Evolutionary conservation across 2,888 invertebrate species (phyloP).

Genomic region (Trachelus tabidus): DNA sequence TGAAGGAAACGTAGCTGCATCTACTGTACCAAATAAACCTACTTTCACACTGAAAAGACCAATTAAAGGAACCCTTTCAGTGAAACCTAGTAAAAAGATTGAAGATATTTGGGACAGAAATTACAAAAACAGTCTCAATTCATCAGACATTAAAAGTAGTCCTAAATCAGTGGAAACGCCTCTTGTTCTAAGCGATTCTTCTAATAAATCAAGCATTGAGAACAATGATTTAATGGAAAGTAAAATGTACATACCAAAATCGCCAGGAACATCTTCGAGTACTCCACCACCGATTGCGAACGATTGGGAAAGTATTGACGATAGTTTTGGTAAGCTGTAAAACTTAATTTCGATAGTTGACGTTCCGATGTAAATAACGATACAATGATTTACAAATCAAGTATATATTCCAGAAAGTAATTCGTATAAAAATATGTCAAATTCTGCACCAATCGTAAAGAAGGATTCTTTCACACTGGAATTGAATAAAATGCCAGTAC

Average conservation of each 20-base stretch:
- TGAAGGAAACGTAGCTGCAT: constrained; percentile 15
- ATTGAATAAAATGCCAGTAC: neutral
- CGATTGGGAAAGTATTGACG: constrained; percentile 26
- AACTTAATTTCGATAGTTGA: too few species aligned
- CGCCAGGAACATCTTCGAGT: neutral
- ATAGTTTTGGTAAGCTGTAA: constrained; percentile 27
- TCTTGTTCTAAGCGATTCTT: neutral
- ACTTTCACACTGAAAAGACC: constrained; percentile 56
- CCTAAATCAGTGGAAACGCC: neutral
- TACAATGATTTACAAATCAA: neutral
- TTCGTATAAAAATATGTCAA: neutral
- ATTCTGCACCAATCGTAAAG: neutral
- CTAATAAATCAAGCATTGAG: neutral
- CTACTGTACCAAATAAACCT: constrained; percentile 34
- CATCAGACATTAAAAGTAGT: neutral
- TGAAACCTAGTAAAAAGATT: constrained; percentile 42
- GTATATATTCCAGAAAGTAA: neutral
- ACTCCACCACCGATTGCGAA: constrained; percentile 6
- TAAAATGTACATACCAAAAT: neutral
- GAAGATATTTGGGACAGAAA: constrained; percentile 49
- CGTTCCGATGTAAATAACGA: neutral
- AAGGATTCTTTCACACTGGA: neutral
- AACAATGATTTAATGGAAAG: neutral
- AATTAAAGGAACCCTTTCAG: constrained; percentile 47
- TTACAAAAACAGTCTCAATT: constrained; percentile 15